phyloP scores from a whole-genome alignment of 2,797 vertebrate species.

The Cynopterus sphinx region DNA sequence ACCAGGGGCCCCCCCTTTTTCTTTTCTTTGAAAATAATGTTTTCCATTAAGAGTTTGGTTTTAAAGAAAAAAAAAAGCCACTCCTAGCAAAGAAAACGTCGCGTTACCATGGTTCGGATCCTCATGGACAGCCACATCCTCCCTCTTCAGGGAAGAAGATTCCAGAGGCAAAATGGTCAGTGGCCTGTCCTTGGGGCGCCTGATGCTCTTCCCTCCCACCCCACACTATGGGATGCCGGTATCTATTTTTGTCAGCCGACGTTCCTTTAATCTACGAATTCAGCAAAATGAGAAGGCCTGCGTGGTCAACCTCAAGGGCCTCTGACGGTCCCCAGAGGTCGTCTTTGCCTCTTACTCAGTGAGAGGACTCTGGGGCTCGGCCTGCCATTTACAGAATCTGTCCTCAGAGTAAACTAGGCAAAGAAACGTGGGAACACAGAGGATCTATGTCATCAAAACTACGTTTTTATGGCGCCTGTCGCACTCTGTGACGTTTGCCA shows the following conservation, averaged over 20 bases:
- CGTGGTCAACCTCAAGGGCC: background rate
- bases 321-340: background rate
- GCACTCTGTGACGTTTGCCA: fast-evolving
- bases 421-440: background rate
- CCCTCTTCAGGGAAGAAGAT: background rate
- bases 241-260: constrained; percentile 43
- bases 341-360: background rate
- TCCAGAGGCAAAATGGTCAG: background rate
- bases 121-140: background rate
- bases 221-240: background rate
- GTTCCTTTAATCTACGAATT: constrained; percentile 48
- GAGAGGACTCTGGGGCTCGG: background rate
- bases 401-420: background rate
- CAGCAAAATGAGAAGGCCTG: background rate
- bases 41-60: constrained; percentile 45
- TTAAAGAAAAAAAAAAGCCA: background rate
- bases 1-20: background rate
- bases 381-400: background rate
- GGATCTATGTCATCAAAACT: background rate
- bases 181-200: background rate
- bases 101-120: background rate
- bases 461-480: background rate
- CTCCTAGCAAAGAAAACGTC: background rate
- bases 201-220: background rate
- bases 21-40: constrained; percentile 29